Base-by-base conservation (phyloP, 1,140 invertebrate genomes). In the Papilio dardanus region DNA sequence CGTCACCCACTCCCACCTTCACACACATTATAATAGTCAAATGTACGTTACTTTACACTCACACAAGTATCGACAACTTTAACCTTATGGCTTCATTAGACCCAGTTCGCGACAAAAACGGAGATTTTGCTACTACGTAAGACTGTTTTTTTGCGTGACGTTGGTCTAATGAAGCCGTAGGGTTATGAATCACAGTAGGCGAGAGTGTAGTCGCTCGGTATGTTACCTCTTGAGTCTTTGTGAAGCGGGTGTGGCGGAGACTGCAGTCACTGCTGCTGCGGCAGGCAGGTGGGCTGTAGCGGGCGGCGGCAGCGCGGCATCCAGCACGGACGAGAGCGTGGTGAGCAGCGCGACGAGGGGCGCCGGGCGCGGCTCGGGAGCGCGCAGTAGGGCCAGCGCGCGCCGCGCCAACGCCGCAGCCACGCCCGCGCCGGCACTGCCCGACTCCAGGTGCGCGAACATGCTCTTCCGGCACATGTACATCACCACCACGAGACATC, bases 381-480 rank as follows among this genome's bases (percentile, higher is more conserved):
- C 77, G 6, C 79, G 82, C 78, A 90, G 68, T 74, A 90, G 79
- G 31, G 83, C 74, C 79, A 94, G 91, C 83, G 92, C 93, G 65
- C 90, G 93, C 42, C 85, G 81, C 37, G 94, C 84, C 5, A 94
- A 84, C 54, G 92, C 91, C 21, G 93, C 87, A 66, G 94, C 88
- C 77, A 91, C 90, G 69, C 88, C 86, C 0, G 77, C 77, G 16
- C 79, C 79, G 31, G 77, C 77, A 14, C 79, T 78, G 31, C 78
- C 58, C 19, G 78, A 73, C 24, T 80, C 71, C 31, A 67, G n/a
- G 79, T 86, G 84, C 75, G 88, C 84, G 81, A 82, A 89, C 79
- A 98, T 92, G 75, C 97, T 97, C 84, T 97, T 97, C 77, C 97
- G 96, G 31, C 97, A 97, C 92, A 99, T 95, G 89, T 97, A 98